Evolutionary conservation across 1,140 invertebrate species (phyloP).

Genomic region (Bombyx mandarina): DNA sequence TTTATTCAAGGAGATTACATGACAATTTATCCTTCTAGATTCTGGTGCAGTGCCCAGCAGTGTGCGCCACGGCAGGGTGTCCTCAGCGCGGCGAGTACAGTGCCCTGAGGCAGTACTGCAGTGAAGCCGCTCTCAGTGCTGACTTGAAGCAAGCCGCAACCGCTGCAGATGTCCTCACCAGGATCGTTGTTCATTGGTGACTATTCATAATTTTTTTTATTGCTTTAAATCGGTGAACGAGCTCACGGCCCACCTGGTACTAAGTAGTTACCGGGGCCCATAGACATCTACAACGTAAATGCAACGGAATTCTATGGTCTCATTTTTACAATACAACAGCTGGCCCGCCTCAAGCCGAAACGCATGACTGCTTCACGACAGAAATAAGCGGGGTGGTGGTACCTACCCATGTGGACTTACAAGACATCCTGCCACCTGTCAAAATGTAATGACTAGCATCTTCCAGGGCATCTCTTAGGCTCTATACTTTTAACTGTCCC

Average conservation of each 20-base stretch:
- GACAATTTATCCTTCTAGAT: constrained; percentile 20
- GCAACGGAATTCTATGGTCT: too few species aligned
- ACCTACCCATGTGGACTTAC: too few species aligned
- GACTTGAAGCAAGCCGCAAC: constrained; percentile 49
- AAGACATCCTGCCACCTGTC: too few species aligned
- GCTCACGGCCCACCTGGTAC: not conserved
- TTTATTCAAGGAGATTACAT: too few species aligned
- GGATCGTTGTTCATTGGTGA: constrained; percentile 57
- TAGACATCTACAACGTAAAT: too few species aligned
- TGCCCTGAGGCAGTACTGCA: constrained; percentile 49
- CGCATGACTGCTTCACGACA: too few species aligned
- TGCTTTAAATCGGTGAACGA: not conserved
- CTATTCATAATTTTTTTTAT: not conserved
- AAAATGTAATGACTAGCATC: too few species aligned
- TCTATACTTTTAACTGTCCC: too few species aligned
- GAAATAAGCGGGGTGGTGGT: too few species aligned
- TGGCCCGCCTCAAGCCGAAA: not conserved
- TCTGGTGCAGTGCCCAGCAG: constrained; percentile 46
- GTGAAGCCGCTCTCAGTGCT: constrained; percentile 42
- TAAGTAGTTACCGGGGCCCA: not conserved
- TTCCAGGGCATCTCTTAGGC: too few species aligned
- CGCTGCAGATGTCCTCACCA: constrained; percentile 52
- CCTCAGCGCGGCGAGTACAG: constrained; percentile 14
- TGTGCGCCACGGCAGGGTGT: constrained; percentile 38
- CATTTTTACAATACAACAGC: not conserved